phyloP scores from a whole-genome alignment of 2,797 vertebrate genomes.

The Gadopsis marmoratus region DNA sequence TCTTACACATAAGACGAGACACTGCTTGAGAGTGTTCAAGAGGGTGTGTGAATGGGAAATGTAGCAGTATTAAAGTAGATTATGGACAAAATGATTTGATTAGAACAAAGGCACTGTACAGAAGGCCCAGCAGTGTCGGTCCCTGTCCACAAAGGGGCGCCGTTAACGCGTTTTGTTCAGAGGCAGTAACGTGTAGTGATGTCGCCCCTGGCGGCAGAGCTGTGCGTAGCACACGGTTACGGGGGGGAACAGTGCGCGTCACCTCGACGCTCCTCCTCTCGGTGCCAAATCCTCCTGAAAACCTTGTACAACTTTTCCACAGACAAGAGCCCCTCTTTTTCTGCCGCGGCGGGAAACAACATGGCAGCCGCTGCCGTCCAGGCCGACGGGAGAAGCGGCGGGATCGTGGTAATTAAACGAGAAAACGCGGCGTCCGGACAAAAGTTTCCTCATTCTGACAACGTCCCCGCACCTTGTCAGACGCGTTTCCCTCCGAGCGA shows the following conservation, averaged over 20 bases:
- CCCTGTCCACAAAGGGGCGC: slow-evolving; percentile 63
- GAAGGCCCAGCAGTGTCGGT: not conserved
- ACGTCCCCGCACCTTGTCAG: no score
- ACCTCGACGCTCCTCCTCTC: slow-evolving; percentile 62
- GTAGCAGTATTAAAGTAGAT: not conserved
- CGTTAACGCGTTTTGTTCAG: slow-evolving; percentile 16
- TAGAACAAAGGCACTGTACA: slow-evolving; percentile 15
- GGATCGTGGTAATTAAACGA: slow-evolving; percentile 80
- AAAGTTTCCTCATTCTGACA: no score
- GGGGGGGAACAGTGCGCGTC: slow-evolving; percentile 35
- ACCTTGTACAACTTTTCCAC: slow-evolving; percentile 28
- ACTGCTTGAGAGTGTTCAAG: not conserved
- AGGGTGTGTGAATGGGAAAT: not conserved
- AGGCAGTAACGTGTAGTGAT: not conserved
- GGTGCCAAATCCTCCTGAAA: slow-evolving; percentile 5
- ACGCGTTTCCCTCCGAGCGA: no score
- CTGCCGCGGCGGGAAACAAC: slow-evolving; percentile 59
- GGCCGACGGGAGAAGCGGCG: slow-evolving; percentile 49
- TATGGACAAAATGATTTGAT: not conserved
- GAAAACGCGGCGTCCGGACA: no score
- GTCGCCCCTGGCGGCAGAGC: slow-evolving; percentile 41
- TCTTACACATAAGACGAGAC: not conserved
- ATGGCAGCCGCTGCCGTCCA: slow-evolving; percentile 70
- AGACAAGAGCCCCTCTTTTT: not conserved
- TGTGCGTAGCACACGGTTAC: no score